Percentiles rank a stretch among this genome's conserved stretches.
Evolutionary conservation across 2,797 vertebrate genomes (phyloP).

Genomic region (Enteromius viviparus): DNA sequence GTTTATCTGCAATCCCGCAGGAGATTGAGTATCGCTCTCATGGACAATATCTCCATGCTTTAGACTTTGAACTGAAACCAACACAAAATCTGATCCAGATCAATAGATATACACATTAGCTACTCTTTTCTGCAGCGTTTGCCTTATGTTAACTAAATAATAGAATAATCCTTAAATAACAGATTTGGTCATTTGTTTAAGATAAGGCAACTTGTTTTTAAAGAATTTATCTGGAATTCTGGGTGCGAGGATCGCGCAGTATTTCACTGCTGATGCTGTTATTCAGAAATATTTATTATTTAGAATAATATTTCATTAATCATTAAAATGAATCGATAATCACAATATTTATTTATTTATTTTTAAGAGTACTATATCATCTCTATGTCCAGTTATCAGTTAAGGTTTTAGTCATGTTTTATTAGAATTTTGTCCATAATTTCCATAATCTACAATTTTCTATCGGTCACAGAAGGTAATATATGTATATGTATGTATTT

Average conservation of each 20-base stretch:
- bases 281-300: background rate
- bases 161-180: background rate
- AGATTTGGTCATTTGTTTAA: background rate
- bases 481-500: too few relatives aligned
- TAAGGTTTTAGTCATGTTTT: too few relatives aligned
- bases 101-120: background rate
- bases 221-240: background rate
- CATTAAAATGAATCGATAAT: background rate
- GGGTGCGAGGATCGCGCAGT: background rate
- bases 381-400: too few relatives aligned
- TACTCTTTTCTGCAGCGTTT: background rate
- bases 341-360: too few relatives aligned
- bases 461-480: too few relatives aligned
- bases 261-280: background rate
- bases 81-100: conserved; percentile 10
- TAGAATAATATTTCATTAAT: background rate
- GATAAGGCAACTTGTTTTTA: background rate
- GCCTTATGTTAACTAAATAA: background rate
- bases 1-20: background rate
- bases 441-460: too few relatives aligned
- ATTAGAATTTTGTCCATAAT: too few relatives aligned
- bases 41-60: background rate
- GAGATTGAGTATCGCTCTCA: background rate
- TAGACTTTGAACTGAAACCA: background rate
- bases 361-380: too few relatives aligned